Evolutionary conservation across 2,797 vertebrate species (phyloP).

Genomic region (Petrocephalus schoutedeni): DNA sequence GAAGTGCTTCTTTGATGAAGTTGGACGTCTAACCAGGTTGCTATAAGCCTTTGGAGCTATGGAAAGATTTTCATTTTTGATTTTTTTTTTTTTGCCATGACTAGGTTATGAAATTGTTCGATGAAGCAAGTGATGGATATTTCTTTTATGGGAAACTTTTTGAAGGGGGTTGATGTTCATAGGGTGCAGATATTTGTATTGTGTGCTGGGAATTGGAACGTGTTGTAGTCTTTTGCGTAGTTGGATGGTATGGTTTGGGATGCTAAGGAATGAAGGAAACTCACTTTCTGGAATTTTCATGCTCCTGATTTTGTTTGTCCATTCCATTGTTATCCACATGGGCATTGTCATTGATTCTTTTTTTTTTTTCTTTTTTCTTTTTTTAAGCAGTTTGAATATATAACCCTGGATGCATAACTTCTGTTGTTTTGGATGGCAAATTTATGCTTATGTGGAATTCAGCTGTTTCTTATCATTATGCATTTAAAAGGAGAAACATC

Average conservation of each 20-base stretch:
- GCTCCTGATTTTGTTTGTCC: background rate
- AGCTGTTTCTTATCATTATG: background rate
- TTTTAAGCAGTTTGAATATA: background rate
- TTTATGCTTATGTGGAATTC: conserved; percentile 6
- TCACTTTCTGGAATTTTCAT: background rate
- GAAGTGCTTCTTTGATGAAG: background rate
- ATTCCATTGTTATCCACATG: background rate
- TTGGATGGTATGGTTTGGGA: background rate
- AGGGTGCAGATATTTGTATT: background rate
- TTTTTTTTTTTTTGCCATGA: background rate
- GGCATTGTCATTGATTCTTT: background rate
- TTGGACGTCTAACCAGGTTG: background rate
- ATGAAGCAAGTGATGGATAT: background rate
- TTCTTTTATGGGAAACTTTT: background rate
- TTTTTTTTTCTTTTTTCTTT: background rate
- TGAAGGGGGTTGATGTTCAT: background rate
- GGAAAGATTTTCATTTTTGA: no score
- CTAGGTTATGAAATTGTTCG: background rate
- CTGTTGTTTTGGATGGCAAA: background rate
- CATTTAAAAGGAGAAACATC: background rate
- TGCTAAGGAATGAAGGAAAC: background rate
- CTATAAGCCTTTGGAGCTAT: background rate
- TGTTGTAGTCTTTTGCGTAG: background rate
- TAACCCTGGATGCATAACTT: background rate
- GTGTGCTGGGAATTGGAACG: background rate